Evolutionary conservation across 1,140 invertebrate species (phyloP).

Genomic region (Danaus plexippus): DNA sequence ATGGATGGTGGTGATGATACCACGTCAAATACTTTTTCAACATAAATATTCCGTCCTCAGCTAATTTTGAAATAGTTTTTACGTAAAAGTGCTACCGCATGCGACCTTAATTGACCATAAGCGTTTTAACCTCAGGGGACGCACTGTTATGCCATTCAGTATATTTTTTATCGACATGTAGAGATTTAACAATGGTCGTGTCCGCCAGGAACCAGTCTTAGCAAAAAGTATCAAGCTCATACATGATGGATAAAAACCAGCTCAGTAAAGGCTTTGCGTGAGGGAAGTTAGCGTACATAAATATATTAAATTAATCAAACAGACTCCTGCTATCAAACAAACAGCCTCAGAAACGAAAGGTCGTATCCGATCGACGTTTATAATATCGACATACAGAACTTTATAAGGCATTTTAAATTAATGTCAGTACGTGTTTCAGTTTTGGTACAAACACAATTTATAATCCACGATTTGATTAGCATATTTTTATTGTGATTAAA

Average conservation of each 20-base stretch:
- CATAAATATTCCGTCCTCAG: slow-evolving; percentile 12
- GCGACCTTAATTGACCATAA: slow-evolving; percentile 23
- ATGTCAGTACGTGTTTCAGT: too few relatives aligned
- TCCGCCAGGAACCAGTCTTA: slow-evolving; percentile 22
- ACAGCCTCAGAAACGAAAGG: not conserved
- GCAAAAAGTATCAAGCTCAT: slow-evolving; percentile 28
- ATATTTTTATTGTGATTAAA: slow-evolving; percentile 7
- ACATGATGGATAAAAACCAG: slow-evolving; percentile 16
- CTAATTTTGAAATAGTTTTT: slow-evolving; percentile 14
- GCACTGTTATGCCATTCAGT: slow-evolving; percentile 23
- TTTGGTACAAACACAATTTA: too few relatives aligned
- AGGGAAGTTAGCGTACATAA: slow-evolving; percentile 40
- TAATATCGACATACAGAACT: not conserved
- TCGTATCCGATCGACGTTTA: too few relatives aligned
- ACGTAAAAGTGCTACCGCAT: slow-evolving; percentile 16
- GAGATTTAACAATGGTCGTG: slow-evolving; percentile 28
- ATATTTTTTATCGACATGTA: slow-evolving; percentile 22
- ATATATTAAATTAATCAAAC: slow-evolving; percentile 61
- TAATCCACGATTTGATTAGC: too few relatives aligned
- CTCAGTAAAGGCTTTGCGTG: slow-evolving; percentile 46
- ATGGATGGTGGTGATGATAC: too few relatives aligned
- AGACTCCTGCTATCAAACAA: slow-evolving; percentile 13
- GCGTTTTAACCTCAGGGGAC: slow-evolving; percentile 19
- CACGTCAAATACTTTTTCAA: too few relatives aligned
- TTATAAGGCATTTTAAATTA: not conserved